phyloP scores from a whole-genome alignment of 2,888 invertebrate species.

The Actias luna region DNA sequence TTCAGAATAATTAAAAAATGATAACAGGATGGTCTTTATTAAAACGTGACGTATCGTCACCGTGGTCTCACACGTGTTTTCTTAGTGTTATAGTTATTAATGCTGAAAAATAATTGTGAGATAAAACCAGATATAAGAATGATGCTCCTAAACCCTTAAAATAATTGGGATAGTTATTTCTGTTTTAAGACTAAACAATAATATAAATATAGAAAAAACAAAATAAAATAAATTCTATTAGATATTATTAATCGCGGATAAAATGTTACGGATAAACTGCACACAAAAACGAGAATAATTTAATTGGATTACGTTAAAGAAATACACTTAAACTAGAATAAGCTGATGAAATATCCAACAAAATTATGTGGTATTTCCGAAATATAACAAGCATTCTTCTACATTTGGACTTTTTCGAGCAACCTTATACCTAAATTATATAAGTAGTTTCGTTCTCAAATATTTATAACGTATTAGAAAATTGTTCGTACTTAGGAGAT shows the following conservation, averaged over 20 bases:
- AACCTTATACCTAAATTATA: not conserved
- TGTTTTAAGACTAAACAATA: not conserved
- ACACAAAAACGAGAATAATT: not conserved
- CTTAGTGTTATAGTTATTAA: not conserved
- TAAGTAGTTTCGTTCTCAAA: conserved; percentile 4
- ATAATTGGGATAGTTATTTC: not conserved
- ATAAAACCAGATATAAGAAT: no score
- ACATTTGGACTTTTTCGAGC: no score
- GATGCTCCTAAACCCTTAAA: not conserved
- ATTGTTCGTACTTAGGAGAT: not conserved
- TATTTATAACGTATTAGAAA: not conserved
- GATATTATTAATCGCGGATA: no score
- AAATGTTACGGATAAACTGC: not conserved
- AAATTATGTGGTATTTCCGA: not conserved
- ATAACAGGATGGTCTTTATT: not conserved
- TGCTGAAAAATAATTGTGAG: no score
- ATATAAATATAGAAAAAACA: not conserved
- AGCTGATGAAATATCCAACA: not conserved
- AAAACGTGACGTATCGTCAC: not conserved
- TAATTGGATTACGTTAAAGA: not conserved
- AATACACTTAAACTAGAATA: not conserved
- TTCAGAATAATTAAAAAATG: not conserved
- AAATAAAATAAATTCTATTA: no score
- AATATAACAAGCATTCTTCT: not conserved
- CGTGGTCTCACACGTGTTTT: not conserved